These are phyloP conservation scores for Mamestra brassicae DNA, from an alignment of 2,888 invertebrate genomes.

Conservation along the genomic window DNA sequence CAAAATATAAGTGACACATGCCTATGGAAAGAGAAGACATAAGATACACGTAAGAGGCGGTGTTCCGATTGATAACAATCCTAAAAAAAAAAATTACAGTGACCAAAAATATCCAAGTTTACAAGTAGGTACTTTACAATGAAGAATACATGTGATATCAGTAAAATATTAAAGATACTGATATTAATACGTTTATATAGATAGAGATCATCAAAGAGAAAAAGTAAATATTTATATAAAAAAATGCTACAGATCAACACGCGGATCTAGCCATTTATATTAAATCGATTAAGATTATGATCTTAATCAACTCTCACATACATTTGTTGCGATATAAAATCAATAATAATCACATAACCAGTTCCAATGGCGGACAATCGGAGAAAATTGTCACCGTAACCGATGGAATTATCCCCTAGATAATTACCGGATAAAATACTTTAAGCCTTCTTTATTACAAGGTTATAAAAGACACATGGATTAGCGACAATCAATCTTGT, in stretches of 20 bases:
- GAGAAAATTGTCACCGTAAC: constrained; percentile 82
- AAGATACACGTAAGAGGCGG: neutral
- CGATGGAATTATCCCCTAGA: constrained; percentile 77
- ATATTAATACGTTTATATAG: neutral
- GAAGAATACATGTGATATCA: neutral
- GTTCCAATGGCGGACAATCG: constrained; percentile 68
- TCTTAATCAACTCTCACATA: constrained; percentile 50
- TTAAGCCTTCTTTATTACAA: constrained; percentile 69
- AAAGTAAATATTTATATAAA: constrained; percentile 3
- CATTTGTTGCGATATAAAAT: constrained; percentile 62
- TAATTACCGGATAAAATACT: constrained; percentile 83
- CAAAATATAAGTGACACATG: neutral
- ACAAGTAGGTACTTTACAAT: neutral
- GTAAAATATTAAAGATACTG: neutral
- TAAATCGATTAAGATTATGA: constrained; percentile 54
- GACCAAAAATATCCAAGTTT: neutral
- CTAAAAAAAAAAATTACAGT: neutral
- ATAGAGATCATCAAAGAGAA: neutral
- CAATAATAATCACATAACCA: constrained; percentile 68
- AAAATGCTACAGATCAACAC: constrained; percentile 27
- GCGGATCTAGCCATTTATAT: constrained; percentile 42
- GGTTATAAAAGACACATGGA: constrained; percentile 33
- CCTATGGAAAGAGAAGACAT: neutral
- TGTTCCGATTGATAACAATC: neutral
- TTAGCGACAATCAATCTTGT: constrained; percentile 60